Evolutionary conservation across 2,797 vertebrate genomes (phyloP), one percentile per base, ranked within the genome.

Genomic region (Coranthus polyacanthus): DNA sequence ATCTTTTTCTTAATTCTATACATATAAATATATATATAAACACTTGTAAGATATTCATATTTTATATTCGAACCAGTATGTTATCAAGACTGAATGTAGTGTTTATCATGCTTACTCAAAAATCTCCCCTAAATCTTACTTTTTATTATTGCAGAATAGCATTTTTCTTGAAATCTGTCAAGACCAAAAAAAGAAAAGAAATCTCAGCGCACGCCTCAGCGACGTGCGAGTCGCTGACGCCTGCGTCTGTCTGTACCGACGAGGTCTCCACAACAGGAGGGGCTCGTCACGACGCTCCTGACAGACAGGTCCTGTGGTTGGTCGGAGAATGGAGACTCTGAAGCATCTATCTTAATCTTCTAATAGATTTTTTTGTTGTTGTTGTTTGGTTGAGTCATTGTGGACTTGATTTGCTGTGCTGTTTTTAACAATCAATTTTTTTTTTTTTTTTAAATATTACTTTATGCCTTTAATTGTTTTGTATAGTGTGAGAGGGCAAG

Each of bases 61-160:
- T 94, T 94, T 93, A 93, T 94, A 94, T 93, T 94, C 93, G 89
- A 94, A 90, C 90, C 86, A 76, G 82, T 92, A 90, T 89, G 90
- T 93, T 94, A 95, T 91, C 87, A 90, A 92, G 88, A 94, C 86
- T 95, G 94, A 96, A 94, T 95, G 95, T 94, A 95, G 94, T 94
- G 92, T 93, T 95, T 92, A 88, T 93, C 90, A 92, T 93, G 81
- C 92, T 93, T 92, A 91, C 90, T 51, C 60, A 39, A 49, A 68
- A 82, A 77, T 43, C 63, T 71, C 81, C 86, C 88, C 57, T 29
- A 38, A 93, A 88, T 88, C 75, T 85, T 82, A 89, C 91, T 83
- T 82, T 94, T 94, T 92, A 63, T 85, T 69, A 66, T 78, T 75
- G 44, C 47, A 88, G 93, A 88, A 87, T 87, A 88, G 82, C 85